Conservation (phyloP, 1,140 invertebrate genomes). For the Rhizoglyphus robini region DNA sequence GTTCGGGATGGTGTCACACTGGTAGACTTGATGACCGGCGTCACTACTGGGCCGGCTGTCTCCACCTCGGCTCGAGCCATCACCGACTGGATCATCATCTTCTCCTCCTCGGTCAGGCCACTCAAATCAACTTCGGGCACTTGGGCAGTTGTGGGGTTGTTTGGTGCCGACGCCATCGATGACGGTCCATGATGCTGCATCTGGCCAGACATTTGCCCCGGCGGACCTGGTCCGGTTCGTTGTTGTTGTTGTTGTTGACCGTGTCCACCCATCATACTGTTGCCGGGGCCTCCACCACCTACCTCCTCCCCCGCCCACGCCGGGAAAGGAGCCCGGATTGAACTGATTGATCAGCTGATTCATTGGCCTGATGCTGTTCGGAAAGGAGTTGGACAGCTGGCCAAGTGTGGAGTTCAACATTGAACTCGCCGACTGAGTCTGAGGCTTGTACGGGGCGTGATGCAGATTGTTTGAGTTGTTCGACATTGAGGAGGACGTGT, state of each 20-base stretch:
- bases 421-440: not conserved
- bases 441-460: not conserved
- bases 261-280: too few relatives aligned
- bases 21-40: not conserved
- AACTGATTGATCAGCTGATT: slow-evolving; percentile 15
- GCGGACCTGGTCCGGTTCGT: not conserved
- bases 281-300: not conserved
- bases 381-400: slow-evolving; percentile 17
- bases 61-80: slow-evolving; percentile 45
- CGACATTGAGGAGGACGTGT: not conserved
- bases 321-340: slow-evolving; percentile 6
- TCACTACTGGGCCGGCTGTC: slow-evolving; percentile 11
- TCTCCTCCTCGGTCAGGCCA: slow-evolving; percentile 45
- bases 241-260: slow-evolving; percentile 18
- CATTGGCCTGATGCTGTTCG: slow-evolving; percentile 4
- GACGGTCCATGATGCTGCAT: not conserved
- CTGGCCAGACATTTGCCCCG: not conserved
- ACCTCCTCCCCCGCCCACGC: not conserved
- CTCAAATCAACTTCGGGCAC: slow-evolving; percentile 45
- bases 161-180: slow-evolving; percentile 13
- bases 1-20: not conserved
- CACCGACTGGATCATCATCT: slow-evolving; percentile 45
- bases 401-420: slow-evolving; percentile 13
- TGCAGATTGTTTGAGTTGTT: not conserved
- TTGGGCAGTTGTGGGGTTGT: slow-evolving; percentile 13